Conservation (phyloP, 1,140 invertebrate genomes). For the Copidosoma floridanum region DNA sequence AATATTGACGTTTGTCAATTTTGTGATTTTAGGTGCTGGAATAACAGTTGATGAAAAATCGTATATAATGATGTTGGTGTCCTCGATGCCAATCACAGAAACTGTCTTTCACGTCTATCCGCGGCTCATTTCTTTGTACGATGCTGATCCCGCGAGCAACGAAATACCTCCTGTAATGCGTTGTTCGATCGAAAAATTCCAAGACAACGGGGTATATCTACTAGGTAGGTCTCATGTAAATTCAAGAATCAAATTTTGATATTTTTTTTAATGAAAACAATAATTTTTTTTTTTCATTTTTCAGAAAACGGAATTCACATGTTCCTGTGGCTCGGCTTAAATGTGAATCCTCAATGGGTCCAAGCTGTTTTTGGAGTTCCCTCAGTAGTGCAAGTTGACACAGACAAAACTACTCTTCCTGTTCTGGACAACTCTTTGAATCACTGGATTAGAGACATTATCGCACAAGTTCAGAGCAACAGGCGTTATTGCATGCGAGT, state of each 20-base stretch:
- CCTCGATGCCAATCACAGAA: constrained; percentile 77
- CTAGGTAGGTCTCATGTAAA: constrained; percentile 70
- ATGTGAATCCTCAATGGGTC: constrained; percentile 72
- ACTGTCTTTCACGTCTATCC: constrained; percentile 88
- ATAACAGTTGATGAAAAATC: constrained; percentile 88
- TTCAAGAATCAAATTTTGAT: background rate
- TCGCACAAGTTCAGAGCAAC: constrained; percentile 67
- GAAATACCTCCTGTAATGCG: constrained; percentile 68
- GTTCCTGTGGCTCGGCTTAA: constrained; percentile 90
- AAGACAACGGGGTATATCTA: constrained; percentile 84
- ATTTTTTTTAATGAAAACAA: background rate
- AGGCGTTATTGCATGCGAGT: constrained; percentile 84
- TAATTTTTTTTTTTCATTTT: no score
- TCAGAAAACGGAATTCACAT: constrained; percentile 94
- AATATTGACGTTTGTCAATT: no score
- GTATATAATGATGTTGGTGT: constrained; percentile 82
- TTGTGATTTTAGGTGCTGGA: constrained; percentile 62
- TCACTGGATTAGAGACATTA: constrained; percentile 68
- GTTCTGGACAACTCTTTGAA: constrained; percentile 77
- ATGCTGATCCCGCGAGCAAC: constrained; percentile 57
- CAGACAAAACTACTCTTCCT: constrained; percentile 76
- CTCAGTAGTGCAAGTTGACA: constrained; percentile 78
- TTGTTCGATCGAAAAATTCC: constrained; percentile 85
- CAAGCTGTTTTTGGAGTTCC: constrained; percentile 84
- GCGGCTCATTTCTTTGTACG: constrained; percentile 76